Conservation (phyloP, 2,113 vertebrate genomes). For the Eudyptes chrysolophus region DNA sequence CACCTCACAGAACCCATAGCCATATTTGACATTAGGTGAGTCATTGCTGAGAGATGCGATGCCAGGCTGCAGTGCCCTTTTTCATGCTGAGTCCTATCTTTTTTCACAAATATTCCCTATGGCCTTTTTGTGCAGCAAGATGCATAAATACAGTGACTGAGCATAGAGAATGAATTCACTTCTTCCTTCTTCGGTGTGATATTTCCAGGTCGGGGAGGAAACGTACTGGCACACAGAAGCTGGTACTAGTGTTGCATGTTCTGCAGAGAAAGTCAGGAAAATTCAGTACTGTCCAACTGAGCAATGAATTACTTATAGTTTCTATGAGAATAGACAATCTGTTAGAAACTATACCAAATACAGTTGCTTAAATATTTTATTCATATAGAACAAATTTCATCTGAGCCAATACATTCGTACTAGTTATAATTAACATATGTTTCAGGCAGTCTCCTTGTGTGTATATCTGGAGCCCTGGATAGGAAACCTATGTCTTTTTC, state of each 20-base stretch:
- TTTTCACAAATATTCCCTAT: not conserved
- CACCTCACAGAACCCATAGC: not conserved
- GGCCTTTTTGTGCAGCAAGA: not conserved
- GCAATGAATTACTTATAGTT: not conserved
- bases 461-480: not conserved
- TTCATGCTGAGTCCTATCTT: not conserved
- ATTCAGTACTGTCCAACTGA: not conserved
- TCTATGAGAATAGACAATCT: not conserved
- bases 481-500: not conserved
- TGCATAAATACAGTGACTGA: not conserved
- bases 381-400: not conserved
- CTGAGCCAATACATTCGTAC: not conserved
- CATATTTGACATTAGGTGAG: not conserved
- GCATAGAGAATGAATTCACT: not conserved
- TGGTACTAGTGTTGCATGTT: not conserved
- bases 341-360: not conserved
- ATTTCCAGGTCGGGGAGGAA: conserved; percentile 4
- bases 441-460: not conserved
- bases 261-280: not conserved
- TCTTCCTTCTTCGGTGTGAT: not conserved
- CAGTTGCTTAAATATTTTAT: not conserved
- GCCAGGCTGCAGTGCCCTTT: not conserved
- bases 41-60: not conserved
- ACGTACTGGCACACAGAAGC: not conserved
- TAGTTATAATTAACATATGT: not conserved